These are phyloP conservation scores for Nestor notabilis DNA, from an alignment of 2,113 vertebrate species.

Conservation along the genomic window DNA sequence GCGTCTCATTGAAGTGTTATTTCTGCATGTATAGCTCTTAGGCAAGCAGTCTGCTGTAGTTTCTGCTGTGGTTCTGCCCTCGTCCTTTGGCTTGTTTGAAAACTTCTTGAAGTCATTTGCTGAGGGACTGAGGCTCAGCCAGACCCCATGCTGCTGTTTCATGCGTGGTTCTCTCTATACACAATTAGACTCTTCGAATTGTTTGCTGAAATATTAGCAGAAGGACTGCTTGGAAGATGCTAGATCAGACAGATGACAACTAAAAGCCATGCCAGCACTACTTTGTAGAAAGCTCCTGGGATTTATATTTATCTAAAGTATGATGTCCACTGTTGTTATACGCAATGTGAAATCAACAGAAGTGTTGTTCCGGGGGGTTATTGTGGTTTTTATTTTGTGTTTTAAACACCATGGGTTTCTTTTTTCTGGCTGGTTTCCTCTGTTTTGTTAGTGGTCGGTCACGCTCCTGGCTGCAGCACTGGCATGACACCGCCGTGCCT, in stretches of 20 bases:
- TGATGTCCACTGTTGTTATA: background rate
- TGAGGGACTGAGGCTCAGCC: background rate
- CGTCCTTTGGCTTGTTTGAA: background rate
- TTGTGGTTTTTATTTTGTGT: background rate
- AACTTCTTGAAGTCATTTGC: background rate
- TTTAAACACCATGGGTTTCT: background rate
- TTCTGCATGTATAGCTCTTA: background rate
- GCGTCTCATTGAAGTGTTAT: background rate
- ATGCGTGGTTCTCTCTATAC: background rate
- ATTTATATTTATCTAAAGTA: background rate
- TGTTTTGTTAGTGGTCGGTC: background rate
- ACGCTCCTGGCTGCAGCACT: background rate
- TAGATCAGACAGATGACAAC: background rate
- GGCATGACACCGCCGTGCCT: background rate
- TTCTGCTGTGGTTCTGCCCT: background rate
- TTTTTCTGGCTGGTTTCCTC: background rate
- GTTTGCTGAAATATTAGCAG: background rate
- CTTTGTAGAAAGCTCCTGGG: background rate
- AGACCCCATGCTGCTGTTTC: background rate
- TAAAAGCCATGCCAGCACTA: background rate
- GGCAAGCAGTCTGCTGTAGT: background rate
- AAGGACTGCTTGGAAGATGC: background rate
- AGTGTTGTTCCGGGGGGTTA: background rate
- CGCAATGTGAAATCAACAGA: background rate
- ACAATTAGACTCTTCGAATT: background rate